Evolutionary conservation across 1,140 invertebrate genomes (phyloP), one percentile per base, ranked within the genome.

Genomic region (Drosophila erecta): DNA sequence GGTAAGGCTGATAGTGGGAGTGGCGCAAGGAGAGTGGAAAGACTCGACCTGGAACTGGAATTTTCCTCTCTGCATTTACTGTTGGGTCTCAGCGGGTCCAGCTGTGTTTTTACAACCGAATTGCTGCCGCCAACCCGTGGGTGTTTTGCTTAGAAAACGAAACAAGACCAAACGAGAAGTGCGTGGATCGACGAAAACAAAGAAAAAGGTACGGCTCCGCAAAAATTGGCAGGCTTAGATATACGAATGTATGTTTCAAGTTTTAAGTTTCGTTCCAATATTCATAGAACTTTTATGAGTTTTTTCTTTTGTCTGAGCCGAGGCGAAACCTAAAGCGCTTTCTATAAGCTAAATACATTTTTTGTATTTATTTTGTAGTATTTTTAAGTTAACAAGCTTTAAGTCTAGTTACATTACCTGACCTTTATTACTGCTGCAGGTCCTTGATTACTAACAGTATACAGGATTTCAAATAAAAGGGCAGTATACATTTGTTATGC

Each of bases 81-180:
- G 20, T n/a, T 12, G n/a, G 40, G 40, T 15, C 40, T 24, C 54
- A 27, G 60, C 11, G 50, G 46, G 12, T 22, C 27, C 69, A 55
- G 71, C 71, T 74, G 71, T 74, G 69, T 74, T 62, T 61, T 74
- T 74, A 55, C 57, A 74, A 62, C 50, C 50, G 43, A 74, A 74
- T 74, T 73, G 71, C 49, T 73, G 58, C 35, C 44, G 60, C 38
- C 51, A 49, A 37, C 49, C 69, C 71, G 35, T 54, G 43, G 69
- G 50, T 74, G 56, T 54, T 73, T 74, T 43, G 71, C 35, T 73
- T 74, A 55, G 69, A 22, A 49, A 62, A 27, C 37, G 61, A 15
- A 60, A 53, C 35, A 49, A 30, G 22, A 64, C 24, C n/a, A 41
- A 49, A 64, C 14, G 37, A 14, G 14, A 35, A 6, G 2, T 47